These are phyloP conservation scores for Acrossocheilus fasciatus DNA, from an alignment of 2,797 vertebrate species.

Conservation along the genomic window DNA sequence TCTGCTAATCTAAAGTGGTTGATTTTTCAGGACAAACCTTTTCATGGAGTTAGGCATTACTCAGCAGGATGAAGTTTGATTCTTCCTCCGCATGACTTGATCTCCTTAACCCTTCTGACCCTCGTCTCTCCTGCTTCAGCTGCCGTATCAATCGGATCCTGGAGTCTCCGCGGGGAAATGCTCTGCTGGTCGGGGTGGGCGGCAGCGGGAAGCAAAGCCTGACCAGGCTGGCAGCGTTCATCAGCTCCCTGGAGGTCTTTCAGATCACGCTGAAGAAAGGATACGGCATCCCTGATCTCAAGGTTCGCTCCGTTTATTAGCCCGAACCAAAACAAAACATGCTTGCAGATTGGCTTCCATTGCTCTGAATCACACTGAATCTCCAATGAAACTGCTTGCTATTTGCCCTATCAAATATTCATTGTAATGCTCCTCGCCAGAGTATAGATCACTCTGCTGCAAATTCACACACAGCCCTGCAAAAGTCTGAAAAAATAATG, in stretches of 20 bases:
- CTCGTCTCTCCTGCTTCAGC: conserved; percentile 73
- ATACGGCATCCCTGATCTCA: conserved; percentile 88
- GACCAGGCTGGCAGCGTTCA: conserved; percentile 93
- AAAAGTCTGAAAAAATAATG: conserved; percentile 18
- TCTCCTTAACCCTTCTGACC: conserved; percentile 45
- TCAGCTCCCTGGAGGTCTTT: conserved; percentile 91
- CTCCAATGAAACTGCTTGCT: not conserved
- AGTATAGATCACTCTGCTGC: conserved; percentile 1
- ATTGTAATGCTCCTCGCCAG: conserved; percentile 1
- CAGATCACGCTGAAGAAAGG: conserved; percentile 93
- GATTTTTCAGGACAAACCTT: not conserved
- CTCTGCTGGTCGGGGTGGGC: conserved; percentile 91
- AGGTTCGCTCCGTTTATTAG: conserved; percentile 70
- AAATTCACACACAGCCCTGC: not conserved
- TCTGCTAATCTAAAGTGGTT: not conserved
- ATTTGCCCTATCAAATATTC: conserved; percentile 13
- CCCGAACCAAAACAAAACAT: conserved; percentile 7
- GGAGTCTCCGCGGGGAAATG: conserved; percentile 90
- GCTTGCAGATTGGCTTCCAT: not conserved
- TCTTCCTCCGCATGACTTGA: conserved; percentile 9
- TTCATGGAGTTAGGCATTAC: not conserved
- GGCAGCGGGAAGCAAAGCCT: conserved; percentile 97
- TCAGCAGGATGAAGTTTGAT: not conserved
- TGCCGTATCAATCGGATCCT: conserved; percentile 94
- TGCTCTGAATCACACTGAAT: not conserved